Conservation (phyloP, 1,140 invertebrate species). For the Phymastichus coffea region DNA sequence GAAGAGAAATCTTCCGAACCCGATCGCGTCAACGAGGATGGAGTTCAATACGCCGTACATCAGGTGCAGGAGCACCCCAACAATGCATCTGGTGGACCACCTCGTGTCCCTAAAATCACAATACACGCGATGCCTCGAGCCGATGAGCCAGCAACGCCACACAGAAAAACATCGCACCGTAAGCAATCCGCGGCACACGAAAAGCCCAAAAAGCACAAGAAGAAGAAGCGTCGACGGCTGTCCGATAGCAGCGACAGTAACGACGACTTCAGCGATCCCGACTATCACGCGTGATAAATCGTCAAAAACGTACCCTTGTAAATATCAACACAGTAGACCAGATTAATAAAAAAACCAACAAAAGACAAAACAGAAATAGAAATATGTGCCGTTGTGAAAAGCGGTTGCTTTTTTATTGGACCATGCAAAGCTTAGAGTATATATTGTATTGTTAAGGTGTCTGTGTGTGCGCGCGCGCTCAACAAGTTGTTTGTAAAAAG, state of each 20-base stretch:
- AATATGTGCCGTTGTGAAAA: no score
- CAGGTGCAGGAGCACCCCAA: conserved; percentile 40
- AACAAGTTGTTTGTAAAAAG: conserved; percentile 25
- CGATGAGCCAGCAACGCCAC: conserved; percentile 40
- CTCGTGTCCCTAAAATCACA: conserved; percentile 55
- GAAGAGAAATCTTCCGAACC: conserved; percentile 27
- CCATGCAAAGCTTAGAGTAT: no score
- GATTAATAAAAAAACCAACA: no score
- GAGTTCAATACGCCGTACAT: conserved; percentile 28
- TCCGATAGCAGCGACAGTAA: conserved; percentile 66
- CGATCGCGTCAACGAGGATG: conserved; percentile 2
- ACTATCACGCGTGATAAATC: conserved; percentile 62
- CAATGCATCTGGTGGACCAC: conserved; percentile 39
- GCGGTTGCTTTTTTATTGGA: no score
- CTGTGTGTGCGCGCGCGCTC: no score
- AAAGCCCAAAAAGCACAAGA: conserved; percentile 66
- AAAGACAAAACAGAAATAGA: no score
- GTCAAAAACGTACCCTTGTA: no score
- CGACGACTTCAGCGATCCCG: conserved; percentile 70
- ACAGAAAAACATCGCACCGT: conserved; percentile 57
- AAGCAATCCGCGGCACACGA: conserved; percentile 52
- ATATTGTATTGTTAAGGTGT: no score
- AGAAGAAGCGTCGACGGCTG: conserved; percentile 68
- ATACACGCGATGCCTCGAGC: conserved; percentile 57
- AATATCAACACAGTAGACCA: no score